Evolutionary conservation across 1,140 invertebrate species (phyloP).

Genomic region (Lepidurus packardi): DNA sequence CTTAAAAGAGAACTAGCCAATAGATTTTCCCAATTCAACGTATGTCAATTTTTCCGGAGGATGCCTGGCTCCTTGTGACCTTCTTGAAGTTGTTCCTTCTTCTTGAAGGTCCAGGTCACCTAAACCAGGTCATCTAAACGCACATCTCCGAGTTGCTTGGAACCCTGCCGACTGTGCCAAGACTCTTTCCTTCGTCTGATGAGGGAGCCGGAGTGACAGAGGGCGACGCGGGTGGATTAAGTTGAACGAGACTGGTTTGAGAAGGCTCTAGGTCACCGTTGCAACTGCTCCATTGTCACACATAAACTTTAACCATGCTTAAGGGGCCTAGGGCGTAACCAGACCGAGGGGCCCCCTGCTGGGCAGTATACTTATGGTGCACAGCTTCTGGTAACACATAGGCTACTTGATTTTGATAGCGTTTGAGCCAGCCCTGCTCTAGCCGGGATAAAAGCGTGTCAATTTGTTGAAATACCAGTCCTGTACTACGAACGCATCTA

Average conservation of each 20-base stretch:
- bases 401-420: not conserved
- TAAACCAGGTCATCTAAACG: conserved; percentile 4
- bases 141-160: not conserved
- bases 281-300: not conserved
- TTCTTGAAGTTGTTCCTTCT: too few species aligned
- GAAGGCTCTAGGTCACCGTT: not conserved
- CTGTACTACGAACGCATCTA: not conserved
- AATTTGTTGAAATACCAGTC: not conserved
- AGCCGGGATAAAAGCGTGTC: not conserved
- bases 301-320: not conserved
- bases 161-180: not conserved
- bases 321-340: not conserved
- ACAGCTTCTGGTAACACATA: not conserved
- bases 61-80: too few species aligned
- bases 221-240: not conserved
- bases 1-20: too few species aligned
- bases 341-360: not conserved
- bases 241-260: not conserved
- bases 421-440: not conserved
- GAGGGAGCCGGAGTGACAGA: not conserved
- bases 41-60: too few species aligned
- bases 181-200: not conserved
- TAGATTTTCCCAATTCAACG: too few species aligned
- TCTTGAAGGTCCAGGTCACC: too few species aligned
- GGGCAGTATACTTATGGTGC: not conserved